These are phyloP conservation scores for Drosophila ochracea DNA, from an alignment of 2,888 invertebrate genomes.

Conservation along the genomic window DNA sequence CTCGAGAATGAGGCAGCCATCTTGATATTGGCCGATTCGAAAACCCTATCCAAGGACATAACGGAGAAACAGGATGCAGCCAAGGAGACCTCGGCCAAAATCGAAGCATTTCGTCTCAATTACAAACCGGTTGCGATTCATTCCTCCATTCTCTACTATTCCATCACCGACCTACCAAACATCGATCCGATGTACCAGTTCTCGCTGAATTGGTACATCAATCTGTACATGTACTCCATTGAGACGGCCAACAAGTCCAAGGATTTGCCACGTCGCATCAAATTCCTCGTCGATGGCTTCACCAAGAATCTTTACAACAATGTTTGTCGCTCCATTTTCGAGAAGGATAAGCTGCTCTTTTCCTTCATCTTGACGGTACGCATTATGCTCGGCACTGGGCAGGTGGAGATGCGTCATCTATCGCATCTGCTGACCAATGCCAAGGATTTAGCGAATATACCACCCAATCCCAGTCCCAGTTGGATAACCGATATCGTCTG, in stretches of 20 bases:
- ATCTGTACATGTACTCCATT: conserved; percentile 86
- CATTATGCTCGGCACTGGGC: conserved; percentile 88
- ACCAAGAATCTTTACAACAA: conserved; percentile 93
- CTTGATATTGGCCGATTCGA: conserved; percentile 94
- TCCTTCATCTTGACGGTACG: conserved; percentile 91
- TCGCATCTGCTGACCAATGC: conserved; percentile 91
- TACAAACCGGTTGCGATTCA: conserved; percentile 95
- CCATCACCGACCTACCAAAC: conserved; percentile 93
- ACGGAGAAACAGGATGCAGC: conserved; percentile 93
- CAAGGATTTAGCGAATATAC: conserved; percentile 77
- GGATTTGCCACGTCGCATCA: conserved; percentile 90
- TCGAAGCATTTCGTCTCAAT: conserved; percentile 91
- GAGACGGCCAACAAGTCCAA: conserved; percentile 86
- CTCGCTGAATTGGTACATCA: conserved; percentile 96
- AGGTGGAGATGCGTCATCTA: conserved; percentile 89
- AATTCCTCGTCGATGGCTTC: conserved; percentile 92
- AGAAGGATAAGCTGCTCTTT: conserved; percentile 94
- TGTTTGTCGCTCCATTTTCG: conserved; percentile 95
- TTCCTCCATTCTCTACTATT: conserved; percentile 95
- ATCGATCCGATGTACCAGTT: conserved; percentile 98
- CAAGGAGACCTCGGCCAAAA: conserved; percentile 92
- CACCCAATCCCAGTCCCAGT: conserved; percentile 89
- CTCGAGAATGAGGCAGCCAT: conserved; percentile 96
- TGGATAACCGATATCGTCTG: conserved; percentile 94
- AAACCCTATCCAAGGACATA: conserved; percentile 92